Evolutionary conservation across 2,113 vertebrate genomes (phyloP).

Genomic region (Lagenorhynchus albirostris): DNA sequence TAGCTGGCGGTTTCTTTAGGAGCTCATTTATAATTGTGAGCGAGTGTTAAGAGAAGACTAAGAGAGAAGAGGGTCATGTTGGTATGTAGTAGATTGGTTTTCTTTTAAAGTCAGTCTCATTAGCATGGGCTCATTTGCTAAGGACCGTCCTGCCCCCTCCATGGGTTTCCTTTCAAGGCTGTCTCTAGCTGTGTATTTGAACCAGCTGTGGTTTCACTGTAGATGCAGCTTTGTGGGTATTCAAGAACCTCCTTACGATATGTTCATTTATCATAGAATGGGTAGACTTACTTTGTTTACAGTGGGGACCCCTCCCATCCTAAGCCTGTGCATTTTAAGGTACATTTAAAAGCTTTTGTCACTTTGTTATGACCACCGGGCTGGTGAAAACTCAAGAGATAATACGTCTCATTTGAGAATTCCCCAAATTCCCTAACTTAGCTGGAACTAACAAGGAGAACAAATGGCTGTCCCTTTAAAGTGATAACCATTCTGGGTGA

Average conservation of each 20-base stretch:
- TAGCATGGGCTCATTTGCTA: not conserved
- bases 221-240: not conserved
- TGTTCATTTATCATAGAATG: not conserved
- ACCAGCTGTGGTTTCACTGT: not conserved
- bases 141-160: not conserved
- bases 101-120: constrained; percentile 25
- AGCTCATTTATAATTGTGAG: not conserved
- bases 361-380: not conserved
- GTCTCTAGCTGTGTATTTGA: not conserved
- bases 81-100: not conserved
- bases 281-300: not conserved
- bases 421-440: not conserved
- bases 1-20: not conserved
- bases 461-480: not conserved
- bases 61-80: not conserved
- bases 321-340: not conserved
- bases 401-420: not conserved
- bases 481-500: not conserved
- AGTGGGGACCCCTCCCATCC: not conserved
- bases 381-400: not conserved
- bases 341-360: not conserved
- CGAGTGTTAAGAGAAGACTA: not conserved
- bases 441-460: not conserved
- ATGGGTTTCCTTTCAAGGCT: not conserved
- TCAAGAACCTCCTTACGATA: not conserved